Evolutionary conservation across 2,797 vertebrate genomes (phyloP), one percentile per base, ranked within the genome.

Genomic region (Podarcis lilfordi): DNA sequence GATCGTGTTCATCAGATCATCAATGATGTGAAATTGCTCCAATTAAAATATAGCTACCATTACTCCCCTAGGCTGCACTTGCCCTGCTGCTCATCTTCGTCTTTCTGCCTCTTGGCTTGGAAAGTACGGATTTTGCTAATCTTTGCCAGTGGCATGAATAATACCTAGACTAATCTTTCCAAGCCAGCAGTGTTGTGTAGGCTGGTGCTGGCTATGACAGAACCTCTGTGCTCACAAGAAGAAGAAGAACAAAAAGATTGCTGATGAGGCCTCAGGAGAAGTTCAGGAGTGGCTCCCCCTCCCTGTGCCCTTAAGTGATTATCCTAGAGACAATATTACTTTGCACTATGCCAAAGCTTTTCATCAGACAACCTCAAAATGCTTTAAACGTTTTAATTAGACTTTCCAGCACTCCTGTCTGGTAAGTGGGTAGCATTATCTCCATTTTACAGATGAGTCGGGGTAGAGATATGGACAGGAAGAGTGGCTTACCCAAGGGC

Each of bases 31-130:
- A 94, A 92, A 93, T 83, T 68, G 29, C 37, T 94, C 84, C 86
- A 40, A 91, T 93, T 91, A 87, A 91, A 85, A 93, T 93, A 92
- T 92, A 29, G 78, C 75, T 91, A 90, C 5, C 59, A 55, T 71
- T 91, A 76, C 50, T 90, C 82, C 85, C 95, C 84, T 66, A 91
- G 64, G 76, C 89, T 93, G 88, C 80, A 89, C 84, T 78, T 93
- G 82, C 87, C 59, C 55, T 82, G 61, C 40, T 90, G 86, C 84
- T 90, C 23, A 29, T 91, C 95, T 94, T 88, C 90, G 10, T 91
- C 87, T 84, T 89, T 89, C 78, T 92, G 80, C 82, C 37, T 89
- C 40, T 59, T 87, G 35, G 80, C 40, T 93, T 86, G 32, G 15
- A 72, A 88, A 77, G 66, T 29, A 43, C n/a, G 78, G 61, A 55